These are phyloP conservation scores for Myiotriccus ornatus DNA, from an alignment of 2,797 vertebrate genomes.

Conservation along the genomic window DNA sequence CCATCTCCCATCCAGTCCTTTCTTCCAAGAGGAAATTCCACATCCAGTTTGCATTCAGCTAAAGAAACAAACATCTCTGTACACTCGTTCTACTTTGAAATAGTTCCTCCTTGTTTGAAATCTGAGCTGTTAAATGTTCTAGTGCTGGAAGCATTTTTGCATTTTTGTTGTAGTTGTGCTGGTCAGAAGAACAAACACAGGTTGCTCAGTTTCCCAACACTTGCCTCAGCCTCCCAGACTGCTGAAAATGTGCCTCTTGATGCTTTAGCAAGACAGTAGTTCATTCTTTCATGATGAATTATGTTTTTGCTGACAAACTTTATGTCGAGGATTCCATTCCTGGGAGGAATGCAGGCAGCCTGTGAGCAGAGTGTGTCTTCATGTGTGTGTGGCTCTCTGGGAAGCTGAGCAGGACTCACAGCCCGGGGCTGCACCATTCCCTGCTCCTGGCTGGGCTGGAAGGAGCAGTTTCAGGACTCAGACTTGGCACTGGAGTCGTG, in stretches of 20 bases:
- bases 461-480: not conserved
- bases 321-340: not conserved
- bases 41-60: constrained; percentile 53
- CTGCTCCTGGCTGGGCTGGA: not conserved
- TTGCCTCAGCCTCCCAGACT: not conserved
- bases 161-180: constrained; percentile 4
- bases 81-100: not conserved
- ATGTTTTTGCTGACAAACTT: constrained; percentile 22
- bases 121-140: not conserved
- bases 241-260: not conserved
- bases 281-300: not conserved
- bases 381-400: not conserved
- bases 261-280: constrained; percentile 27
- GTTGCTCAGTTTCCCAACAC: not conserved
- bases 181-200: not conserved
- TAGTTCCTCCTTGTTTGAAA: constrained; percentile 32
- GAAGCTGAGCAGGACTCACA: not conserved
- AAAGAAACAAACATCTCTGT: constrained; percentile 47
- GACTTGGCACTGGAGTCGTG: too few relatives aligned
- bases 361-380: not conserved
- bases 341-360: not conserved
- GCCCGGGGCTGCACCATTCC: not conserved
- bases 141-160: not conserved
- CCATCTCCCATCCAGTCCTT: not conserved
- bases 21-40: constrained; percentile 65